Percentiles rank a stretch among this genome's conserved stretches.
phyloP scores from a whole-genome alignment of 2,113 vertebrate genomes.

The Lepidothrix coronata region DNA sequence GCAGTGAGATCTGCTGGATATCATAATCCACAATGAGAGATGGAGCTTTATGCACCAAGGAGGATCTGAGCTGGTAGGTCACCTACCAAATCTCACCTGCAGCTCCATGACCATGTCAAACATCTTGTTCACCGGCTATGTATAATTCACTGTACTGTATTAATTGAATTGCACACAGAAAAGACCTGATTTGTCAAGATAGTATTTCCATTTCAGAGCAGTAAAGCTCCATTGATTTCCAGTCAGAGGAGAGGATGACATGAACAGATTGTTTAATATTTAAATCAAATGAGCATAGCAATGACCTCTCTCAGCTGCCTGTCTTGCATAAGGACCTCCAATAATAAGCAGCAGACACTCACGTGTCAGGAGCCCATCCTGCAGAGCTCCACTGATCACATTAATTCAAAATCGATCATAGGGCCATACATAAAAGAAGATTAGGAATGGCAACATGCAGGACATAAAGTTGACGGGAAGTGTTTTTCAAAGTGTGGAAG shows the following conservation, averaged over 20 bases:
- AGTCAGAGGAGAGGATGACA: slow-evolving; percentile 22
- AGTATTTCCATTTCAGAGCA: neutral
- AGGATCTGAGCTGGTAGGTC: slow-evolving; percentile 11
- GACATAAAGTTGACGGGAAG: neutral
- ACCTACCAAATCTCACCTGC: slow-evolving; percentile 29
- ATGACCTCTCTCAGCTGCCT: slow-evolving; percentile 8
- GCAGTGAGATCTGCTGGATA: neutral
- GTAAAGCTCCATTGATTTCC: slow-evolving; percentile 53
- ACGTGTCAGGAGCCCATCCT: neutral
- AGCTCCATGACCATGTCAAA: slow-evolving; percentile 33
- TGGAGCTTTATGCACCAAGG: neutral
- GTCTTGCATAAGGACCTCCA: neutral
- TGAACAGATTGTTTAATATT: slow-evolving; percentile 25
- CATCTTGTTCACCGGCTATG: slow-evolving; percentile 6
- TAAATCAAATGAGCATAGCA: slow-evolving; percentile 18
- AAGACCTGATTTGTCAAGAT: neutral
- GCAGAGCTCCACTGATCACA: neutral
- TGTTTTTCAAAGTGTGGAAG: neutral
- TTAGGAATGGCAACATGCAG: neutral
- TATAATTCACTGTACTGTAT: slow-evolving; percentile 37
- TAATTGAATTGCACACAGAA: slow-evolving; percentile 32
- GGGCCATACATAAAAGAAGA: neutral
- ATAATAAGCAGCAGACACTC: neutral
- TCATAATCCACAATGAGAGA: neutral
- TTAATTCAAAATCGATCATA: neutral